Conservation (phyloP, 2,113 vertebrate genomes). For the Gallinago media region DNA sequence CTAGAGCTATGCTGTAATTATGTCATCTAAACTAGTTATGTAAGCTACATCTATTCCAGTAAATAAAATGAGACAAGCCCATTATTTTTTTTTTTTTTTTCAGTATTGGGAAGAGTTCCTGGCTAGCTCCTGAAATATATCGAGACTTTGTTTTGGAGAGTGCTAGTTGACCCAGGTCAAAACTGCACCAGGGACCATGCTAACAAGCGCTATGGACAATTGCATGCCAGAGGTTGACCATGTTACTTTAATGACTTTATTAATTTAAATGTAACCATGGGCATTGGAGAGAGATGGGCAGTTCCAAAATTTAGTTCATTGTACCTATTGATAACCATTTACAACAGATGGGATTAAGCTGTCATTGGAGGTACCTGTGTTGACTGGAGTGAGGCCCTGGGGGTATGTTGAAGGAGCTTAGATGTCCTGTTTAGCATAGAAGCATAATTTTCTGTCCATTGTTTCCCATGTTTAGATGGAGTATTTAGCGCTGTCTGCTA, state of each 20-base stretch:
- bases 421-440: neutral
- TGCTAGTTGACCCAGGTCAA: neutral
- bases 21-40: neutral
- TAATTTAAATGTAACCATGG: neutral
- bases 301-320: neutral
- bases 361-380: neutral
- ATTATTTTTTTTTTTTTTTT: neutral
- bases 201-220: neutral
- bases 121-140: neutral
- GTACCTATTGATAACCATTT: neutral
- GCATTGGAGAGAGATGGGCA: neutral
- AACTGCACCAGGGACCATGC: neutral
- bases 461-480: neutral
- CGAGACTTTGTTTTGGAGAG: conserved; percentile 21
- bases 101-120: neutral
- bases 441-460: neutral
- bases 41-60: neutral
- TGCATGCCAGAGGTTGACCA: neutral
- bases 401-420: neutral
- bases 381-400: neutral
- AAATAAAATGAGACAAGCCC: neutral
- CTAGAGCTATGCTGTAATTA: neutral
- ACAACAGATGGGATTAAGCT: neutral
- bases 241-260: neutral
- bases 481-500: neutral